Conservation (phyloP, 2,888 invertebrate genomes). For the Tupiocoris notatus region DNA sequence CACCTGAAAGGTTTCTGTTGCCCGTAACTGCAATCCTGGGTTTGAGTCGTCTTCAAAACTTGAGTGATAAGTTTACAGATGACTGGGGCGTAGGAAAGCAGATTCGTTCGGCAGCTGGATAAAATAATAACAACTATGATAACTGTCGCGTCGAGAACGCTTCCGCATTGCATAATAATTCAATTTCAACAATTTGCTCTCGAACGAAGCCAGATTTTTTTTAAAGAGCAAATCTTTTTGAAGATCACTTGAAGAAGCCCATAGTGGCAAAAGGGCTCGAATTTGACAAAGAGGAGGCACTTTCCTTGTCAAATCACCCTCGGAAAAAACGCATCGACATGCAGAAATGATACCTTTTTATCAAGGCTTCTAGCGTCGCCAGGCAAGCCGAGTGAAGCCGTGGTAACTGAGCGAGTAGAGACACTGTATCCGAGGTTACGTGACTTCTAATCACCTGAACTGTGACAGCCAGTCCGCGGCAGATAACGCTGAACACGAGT, state of each 20-base stretch:
- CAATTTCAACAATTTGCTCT: no score
- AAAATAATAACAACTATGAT: not conserved
- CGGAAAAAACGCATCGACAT: not conserved
- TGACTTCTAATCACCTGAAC: not conserved
- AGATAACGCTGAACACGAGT: conserved; percentile 22
- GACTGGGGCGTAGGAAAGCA: conserved; percentile 26
- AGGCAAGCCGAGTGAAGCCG: conserved; percentile 24
- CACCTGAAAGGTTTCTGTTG: conserved; percentile 41
- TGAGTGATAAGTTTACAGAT: conserved; percentile 40
- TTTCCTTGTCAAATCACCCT: no score
- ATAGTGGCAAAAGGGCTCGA: no score
- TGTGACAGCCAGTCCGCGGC: conserved; percentile 38
- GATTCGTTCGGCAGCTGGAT: conserved; percentile 35
- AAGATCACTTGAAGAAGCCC: no score
- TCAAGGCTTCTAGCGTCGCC: conserved; percentile 19
- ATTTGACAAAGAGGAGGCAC: no score
- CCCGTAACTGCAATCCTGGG: conserved; percentile 21
- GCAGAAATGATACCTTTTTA: conserved; percentile 21
- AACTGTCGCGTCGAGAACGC: no score
- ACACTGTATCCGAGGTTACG: conserved; percentile 20
- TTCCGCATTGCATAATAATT: no score
- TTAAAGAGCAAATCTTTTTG: no score
- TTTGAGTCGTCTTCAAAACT: conserved; percentile 37
- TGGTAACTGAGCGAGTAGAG: conserved; percentile 13
- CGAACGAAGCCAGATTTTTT: no score